Percentiles rank a stretch among this genome's conserved stretches.
These are phyloP conservation scores for Stenchaetothrips biformis DNA, from an alignment of 2,888 invertebrate genomes.

Conservation along the genomic window DNA sequence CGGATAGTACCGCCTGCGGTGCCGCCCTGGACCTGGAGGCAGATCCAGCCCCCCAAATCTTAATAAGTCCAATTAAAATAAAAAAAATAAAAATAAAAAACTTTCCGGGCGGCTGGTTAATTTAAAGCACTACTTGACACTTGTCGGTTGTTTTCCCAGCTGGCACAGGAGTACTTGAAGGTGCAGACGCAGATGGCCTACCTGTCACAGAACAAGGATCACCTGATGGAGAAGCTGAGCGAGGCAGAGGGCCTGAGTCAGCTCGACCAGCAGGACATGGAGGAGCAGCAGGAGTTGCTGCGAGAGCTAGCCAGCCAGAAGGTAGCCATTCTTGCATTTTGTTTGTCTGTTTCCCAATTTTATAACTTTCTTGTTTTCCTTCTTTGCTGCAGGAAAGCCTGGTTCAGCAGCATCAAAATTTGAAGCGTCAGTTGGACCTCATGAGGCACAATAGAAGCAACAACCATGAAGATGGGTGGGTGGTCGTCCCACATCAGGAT, in stretches of 20 bases:
- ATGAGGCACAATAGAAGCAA: constrained; percentile 30
- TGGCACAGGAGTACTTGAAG: constrained; percentile 83
- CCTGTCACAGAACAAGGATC: constrained; percentile 70
- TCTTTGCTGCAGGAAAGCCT: constrained; percentile 56
- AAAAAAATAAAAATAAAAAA: background rate
- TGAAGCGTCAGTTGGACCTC: constrained; percentile 59
- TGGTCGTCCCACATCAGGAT: constrained; percentile 32
- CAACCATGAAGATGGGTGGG: constrained; percentile 31
- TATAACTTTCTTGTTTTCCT: background rate
- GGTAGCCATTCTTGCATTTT: constrained; percentile 46
- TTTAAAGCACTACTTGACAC: background rate
- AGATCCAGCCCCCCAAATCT: background rate
- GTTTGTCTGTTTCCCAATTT: background rate
- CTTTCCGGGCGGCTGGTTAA: background rate
- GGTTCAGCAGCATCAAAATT: constrained; percentile 59
- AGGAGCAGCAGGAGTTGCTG: constrained; percentile 57
- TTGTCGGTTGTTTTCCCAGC: constrained; percentile 46
- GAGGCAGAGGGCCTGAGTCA: constrained; percentile 44
- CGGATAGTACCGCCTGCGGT: background rate
- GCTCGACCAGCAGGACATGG: constrained; percentile 39
- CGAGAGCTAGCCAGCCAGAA: constrained; percentile 65
- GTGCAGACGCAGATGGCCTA: constrained; percentile 82
- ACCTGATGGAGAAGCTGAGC: constrained; percentile 63
- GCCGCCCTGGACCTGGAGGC: background rate
- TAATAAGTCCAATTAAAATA: background rate